phyloP scores from a whole-genome alignment of 1,140 invertebrate genomes.

The Diploscapter pachys region DNA sequence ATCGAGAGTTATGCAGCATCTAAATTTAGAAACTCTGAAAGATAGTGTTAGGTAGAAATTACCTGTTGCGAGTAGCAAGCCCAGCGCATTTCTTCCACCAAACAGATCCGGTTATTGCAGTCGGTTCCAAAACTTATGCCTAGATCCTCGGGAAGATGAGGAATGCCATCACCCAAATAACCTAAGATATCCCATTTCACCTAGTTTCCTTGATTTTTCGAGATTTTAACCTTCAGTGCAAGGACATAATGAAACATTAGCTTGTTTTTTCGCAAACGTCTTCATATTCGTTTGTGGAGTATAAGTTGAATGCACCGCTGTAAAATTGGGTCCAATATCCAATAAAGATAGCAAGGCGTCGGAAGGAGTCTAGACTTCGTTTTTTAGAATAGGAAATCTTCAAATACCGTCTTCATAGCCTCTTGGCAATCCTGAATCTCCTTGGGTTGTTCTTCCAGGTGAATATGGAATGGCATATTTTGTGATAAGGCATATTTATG shows the following conservation, averaged over 20 bases:
- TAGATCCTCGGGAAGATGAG: conserved; percentile 40
- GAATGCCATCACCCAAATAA: conserved; percentile 55
- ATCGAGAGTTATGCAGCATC: conserved; percentile 50
- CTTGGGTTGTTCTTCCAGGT: conserved; percentile 56
- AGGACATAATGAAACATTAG: conserved; percentile 53
- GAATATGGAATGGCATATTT: conserved; percentile 49
- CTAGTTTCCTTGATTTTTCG: neutral
- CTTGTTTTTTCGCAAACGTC: conserved; percentile 18
- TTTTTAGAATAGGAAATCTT: too few species aligned
- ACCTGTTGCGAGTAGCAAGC: conserved; percentile 56
- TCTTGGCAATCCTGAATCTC: conserved; percentile 44
- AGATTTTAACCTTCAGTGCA: conserved; percentile 42
- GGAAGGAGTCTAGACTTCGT: conserved; percentile 3
- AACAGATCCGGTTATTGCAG: conserved; percentile 53
- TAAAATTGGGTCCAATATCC: conserved; percentile 30
- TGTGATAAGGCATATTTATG: conserved; percentile 39
- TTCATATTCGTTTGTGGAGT: conserved; percentile 35
- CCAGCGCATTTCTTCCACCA: conserved; percentile 57
- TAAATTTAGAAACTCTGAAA: conserved; percentile 21
- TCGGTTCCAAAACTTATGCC: conserved; percentile 53
- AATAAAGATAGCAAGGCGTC: conserved; percentile 17
- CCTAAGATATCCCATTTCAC: conserved; percentile 22
- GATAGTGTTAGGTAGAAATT: neutral
- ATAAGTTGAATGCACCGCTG: conserved; percentile 51
- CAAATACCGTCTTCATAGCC: conserved; percentile 13